Conservation (phyloP, 2,888 invertebrate genomes). For the Drosophila bunnanda region DNA sequence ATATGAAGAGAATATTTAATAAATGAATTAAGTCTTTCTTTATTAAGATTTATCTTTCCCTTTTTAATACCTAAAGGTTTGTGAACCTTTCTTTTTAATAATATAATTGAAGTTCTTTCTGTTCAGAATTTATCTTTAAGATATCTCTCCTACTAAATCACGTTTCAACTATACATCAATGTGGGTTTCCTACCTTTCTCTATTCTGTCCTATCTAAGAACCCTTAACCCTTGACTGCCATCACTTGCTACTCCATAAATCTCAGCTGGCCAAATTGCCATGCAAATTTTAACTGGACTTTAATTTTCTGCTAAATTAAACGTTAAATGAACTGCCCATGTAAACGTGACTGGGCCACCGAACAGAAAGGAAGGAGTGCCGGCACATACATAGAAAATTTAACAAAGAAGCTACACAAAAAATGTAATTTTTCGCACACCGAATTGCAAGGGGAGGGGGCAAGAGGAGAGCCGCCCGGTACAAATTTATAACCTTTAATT, state of each 20-base stretch:
- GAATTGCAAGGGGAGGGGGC: not conserved
- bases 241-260: conserved; percentile 67
- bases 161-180: conserved; percentile 28
- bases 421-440: conserved; percentile 69
- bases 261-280: conserved; percentile 58
- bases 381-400: conserved; percentile 27
- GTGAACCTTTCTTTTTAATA: not conserved
- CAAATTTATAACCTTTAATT: conserved; percentile 81
- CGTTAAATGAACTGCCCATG: conserved; percentile 71
- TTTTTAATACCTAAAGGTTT: not conserved
- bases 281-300: conserved; percentile 79
- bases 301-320: conserved; percentile 80
- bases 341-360: conserved; percentile 58
- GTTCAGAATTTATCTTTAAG: not conserved
- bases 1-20: not conserved
- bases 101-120: too few relatives aligned
- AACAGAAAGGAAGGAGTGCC: not conserved
- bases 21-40: not conserved
- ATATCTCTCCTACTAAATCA: conserved; percentile 10
- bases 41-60: not conserved
- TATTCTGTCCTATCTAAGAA: not conserved
- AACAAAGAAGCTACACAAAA: conserved; percentile 50
- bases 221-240: conserved; percentile 17
- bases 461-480: not conserved
- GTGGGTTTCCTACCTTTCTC: not conserved